These are phyloP conservation scores for Eleutherodactylus coqui DNA, from an alignment of 2,797 vertebrate species.

Conservation along the genomic window DNA sequence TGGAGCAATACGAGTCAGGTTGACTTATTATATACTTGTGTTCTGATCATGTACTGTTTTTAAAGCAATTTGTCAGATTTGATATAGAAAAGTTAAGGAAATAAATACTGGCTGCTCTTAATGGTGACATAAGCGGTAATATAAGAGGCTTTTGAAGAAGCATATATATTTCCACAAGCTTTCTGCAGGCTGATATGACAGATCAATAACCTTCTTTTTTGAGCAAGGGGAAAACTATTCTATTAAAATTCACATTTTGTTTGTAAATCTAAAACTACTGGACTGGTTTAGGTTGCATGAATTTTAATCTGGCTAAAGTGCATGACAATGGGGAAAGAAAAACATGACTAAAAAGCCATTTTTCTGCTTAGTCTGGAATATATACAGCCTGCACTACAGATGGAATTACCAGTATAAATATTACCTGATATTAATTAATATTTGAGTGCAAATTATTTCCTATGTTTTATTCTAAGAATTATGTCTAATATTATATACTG, in stretches of 20 bases:
- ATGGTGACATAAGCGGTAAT: constrained; percentile 45
- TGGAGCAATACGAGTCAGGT: constrained; percentile 9
- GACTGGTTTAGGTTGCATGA: constrained; percentile 23
- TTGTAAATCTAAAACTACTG: constrained; percentile 43
- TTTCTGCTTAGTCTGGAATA: constrained; percentile 7
- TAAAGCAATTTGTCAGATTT: constrained; percentile 37
- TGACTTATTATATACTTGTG: constrained; percentile 43
- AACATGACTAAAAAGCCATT: constrained; percentile 38
- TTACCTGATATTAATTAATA: constrained; percentile 1
- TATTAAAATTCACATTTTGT: constrained; percentile 55
- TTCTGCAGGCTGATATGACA: constrained; percentile 41
- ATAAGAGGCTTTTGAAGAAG: constrained; percentile 30
- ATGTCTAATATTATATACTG: background rate
- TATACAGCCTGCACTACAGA: background rate
- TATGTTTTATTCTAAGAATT: background rate
- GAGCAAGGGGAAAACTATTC: constrained; percentile 50
- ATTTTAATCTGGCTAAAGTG: constrained; percentile 37
- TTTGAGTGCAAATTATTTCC: background rate
- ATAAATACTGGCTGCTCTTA: constrained; percentile 40
- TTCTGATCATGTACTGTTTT: constrained; percentile 40
- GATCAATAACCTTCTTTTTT: constrained; percentile 54
- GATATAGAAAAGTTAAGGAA: constrained; percentile 42
- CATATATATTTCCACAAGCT: constrained; percentile 47
- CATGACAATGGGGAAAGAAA: constrained; percentile 6
- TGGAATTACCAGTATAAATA: constrained; percentile 13